A percentile compares a stretch with the other conserved stretches of the same genome.
These are phyloP conservation scores for Cerceris ruficornis DNA, from an alignment of 2,888 invertebrate genomes.

Conservation along the genomic window DNA sequence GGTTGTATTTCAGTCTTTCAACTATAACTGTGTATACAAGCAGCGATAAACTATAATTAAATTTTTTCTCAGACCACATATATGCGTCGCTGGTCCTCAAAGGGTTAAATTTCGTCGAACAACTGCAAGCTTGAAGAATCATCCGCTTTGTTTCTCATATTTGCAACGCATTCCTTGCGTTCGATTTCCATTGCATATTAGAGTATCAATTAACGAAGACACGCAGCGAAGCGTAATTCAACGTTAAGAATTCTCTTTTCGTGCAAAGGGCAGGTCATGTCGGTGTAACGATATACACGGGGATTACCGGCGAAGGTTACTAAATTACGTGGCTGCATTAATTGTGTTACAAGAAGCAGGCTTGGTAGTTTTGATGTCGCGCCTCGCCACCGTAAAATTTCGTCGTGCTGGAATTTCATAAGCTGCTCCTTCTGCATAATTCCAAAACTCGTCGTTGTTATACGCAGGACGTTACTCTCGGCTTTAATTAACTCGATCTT, in stretches of 20 bases:
- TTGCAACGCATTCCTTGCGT: too few species aligned
- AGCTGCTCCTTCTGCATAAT: slow-evolving; percentile 31
- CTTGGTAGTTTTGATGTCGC: slow-evolving; percentile 9
- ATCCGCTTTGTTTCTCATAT: too few species aligned
- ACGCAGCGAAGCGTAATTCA: too few species aligned
- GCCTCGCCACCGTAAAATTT: slow-evolving; percentile 31
- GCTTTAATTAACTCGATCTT: slow-evolving; percentile 37
- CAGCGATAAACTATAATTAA: too few species aligned
- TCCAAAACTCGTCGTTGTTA: slow-evolving; percentile 16
- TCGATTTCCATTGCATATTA: neutral
- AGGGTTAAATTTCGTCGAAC: too few species aligned
- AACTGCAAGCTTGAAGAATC: too few species aligned
- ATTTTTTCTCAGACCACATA: too few species aligned
- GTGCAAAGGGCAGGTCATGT: neutral
- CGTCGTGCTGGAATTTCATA: slow-evolving; percentile 38
- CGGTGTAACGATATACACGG: slow-evolving; percentile 2
- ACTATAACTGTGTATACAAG: too few species aligned
- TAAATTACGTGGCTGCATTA: slow-evolving; percentile 49
- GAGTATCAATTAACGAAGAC: neutral
- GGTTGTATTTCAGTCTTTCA: too few species aligned
- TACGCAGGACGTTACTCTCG: neutral
- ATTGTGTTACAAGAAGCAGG: slow-evolving; percentile 37
- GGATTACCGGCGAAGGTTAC: slow-evolving; percentile 38
- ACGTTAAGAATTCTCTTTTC: neutral
- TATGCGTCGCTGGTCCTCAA: too few species aligned